Base-by-base conservation (phyloP, 2,113 vertebrate species). In the Gasterosteus aculeatus region DNA sequence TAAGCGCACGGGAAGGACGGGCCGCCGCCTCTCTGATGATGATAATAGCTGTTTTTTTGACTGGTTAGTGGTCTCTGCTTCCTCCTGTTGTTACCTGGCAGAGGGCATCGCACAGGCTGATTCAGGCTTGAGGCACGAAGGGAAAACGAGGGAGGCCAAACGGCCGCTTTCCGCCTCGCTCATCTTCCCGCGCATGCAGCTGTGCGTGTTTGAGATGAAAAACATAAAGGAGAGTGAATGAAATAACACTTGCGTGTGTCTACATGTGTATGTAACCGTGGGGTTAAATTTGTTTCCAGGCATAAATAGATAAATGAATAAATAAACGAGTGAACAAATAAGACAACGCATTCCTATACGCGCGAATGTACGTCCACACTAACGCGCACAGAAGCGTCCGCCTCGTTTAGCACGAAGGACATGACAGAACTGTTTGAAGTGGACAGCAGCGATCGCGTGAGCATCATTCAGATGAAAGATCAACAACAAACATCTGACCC, bases 31-130 rank as follows among this genome's bases (percentile, higher is more conserved):
- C 82, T 82, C 87, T 88, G 80, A 86, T 87, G 87, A 81, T 93
- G 92, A 93, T 93, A 90, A 93, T 91, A 91, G 88, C 85, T 81
- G 83, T 84, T 86, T 76, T 26, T 38, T 78, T 47, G 12, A 56
- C 79, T 74, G 80, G 81, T 92, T 90, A 93, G 89, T 91, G 87
- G 69, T 78, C 85, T 88, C 79, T 31, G 77, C 81, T 75, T 76
- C 80, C 71, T 81, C 81, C 81, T 41, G 77, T 89, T 12, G 64
- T 69, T 87, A 85, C 84, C 83, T 85, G 72, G 71, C 79, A 83
- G 71, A 81, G 77, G 83, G 62, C 71, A 83, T 68, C 39, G 83
- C 61, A 79, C 35, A 63, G 81, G 82, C 69, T 90, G 90, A 90
- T 85, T 93, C 89, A 93, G 74, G 57, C 75, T 47, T 53, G 5